phyloP scores from a whole-genome alignment of 2,888 invertebrate species.

The Scaptomyza parva region DNA sequence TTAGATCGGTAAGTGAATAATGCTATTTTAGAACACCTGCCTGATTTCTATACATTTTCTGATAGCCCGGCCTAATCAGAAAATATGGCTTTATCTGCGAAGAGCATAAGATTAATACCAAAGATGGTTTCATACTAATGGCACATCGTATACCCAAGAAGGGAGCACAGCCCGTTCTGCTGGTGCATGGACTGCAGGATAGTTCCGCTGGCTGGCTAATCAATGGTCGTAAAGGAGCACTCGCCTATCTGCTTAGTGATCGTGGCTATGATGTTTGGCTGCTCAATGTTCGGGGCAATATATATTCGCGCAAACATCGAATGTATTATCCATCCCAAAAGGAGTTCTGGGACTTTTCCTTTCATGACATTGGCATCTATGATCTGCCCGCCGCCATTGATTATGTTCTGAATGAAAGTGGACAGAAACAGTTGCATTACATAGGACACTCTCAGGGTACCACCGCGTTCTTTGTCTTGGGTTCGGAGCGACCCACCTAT shows the following conservation, averaged over 20 bases:
- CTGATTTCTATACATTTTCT: too few species aligned
- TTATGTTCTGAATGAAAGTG: slow-evolving; percentile 86
- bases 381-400: slow-evolving; percentile 89
- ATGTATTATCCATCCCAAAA: slow-evolving; percentile 85
- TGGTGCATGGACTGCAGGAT: slow-evolving; percentile 90
- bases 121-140: slow-evolving; percentile 90
- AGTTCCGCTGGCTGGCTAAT: slow-evolving; percentile 90
- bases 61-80: slow-evolving; percentile 71
- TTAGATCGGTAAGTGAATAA: slow-evolving; percentile 38
- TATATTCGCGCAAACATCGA: slow-evolving; percentile 86
- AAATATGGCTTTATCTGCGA: slow-evolving; percentile 88
- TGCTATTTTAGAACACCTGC: too few species aligned
- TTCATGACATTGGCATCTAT: slow-evolving; percentile 89
- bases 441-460: slow-evolving; percentile 89
- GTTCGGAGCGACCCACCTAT: slow-evolving; percentile 85
- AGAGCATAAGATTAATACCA: slow-evolving; percentile 87
- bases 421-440: slow-evolving; percentile 86
- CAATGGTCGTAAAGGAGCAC: slow-evolving; percentile 87
- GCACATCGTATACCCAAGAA: slow-evolving; percentile 88
- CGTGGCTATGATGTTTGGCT: slow-evolving; percentile 87
- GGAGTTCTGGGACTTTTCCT: slow-evolving; percentile 88
- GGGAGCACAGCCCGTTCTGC: slow-evolving; percentile 86
- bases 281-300: slow-evolving; percentile 88
- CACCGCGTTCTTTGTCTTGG: slow-evolving; percentile 84
- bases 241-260: slow-evolving; percentile 87